A percentile compares a stretch with the other conserved stretches of the same genome.
These are phyloP conservation scores for Tor tambroides DNA, from an alignment of 2,113 vertebrate species.

Conservation along the genomic window DNA sequence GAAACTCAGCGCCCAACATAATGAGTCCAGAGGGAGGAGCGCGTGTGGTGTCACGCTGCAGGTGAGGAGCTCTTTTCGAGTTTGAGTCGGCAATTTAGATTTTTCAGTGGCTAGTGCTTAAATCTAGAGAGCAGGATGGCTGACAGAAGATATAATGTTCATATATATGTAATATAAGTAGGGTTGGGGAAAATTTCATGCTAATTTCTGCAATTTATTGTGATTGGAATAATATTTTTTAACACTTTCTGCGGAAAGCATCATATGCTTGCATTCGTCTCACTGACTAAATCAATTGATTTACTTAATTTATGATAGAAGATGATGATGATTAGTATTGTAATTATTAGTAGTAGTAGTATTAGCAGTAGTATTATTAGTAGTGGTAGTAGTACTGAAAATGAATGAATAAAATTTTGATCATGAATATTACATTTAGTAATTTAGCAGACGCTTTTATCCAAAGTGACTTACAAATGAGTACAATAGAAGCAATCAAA, in stretches of 20 bases:
- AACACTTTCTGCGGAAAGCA: neutral
- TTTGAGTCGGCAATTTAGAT: neutral
- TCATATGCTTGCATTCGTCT: neutral
- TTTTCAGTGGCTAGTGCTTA: neutral
- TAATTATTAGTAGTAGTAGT: too few species aligned
- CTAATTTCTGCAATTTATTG: neutral
- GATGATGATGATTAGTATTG: too few species aligned
- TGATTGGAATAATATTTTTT: neutral
- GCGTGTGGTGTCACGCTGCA: constrained; percentile 87
- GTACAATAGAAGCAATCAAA: too few species aligned
- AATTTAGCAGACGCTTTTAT: too few species aligned
- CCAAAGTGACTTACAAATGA: too few species aligned
- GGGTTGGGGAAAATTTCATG: neutral
- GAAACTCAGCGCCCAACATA: constrained; percentile 90
- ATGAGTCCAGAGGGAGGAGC: constrained; percentile 87
- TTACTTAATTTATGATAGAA: too few species aligned
- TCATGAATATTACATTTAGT: neutral
- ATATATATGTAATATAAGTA: neutral
- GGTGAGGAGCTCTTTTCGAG: constrained; percentile 73
- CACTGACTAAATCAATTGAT: neutral
- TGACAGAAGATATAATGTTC: neutral
- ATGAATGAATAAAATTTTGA: neutral
- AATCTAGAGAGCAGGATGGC: neutral
- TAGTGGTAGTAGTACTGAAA: neutral
- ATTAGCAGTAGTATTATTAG: too few species aligned